Evolutionary conservation across 2,888 invertebrate species (phyloP).

Genomic region (Leucophora obtusa): DNA sequence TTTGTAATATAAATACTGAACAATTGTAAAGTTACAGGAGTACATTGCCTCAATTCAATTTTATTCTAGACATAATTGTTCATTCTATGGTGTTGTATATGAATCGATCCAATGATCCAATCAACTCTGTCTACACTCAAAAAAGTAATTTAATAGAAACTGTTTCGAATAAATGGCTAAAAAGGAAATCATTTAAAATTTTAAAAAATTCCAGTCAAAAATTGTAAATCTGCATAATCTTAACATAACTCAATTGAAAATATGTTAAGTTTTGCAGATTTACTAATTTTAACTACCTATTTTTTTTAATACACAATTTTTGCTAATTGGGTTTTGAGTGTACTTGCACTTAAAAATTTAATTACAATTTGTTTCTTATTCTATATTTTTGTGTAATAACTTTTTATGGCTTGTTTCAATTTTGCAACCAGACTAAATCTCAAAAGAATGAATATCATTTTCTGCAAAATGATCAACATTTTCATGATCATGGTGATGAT

Average conservation of each 20-base stretch:
- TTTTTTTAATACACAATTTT: no score
- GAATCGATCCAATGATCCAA: neutral
- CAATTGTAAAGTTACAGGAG: neutral
- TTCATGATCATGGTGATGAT: neutral
- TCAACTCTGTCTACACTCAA: no score
- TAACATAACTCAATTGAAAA: no score
- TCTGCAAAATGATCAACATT: slow-evolving; percentile 19
- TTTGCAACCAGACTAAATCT: slow-evolving; percentile 24
- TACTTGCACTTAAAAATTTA: neutral
- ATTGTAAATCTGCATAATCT: no score
- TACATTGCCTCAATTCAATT: neutral
- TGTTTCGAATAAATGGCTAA: no score
- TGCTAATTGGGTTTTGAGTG: neutral
- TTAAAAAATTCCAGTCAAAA: no score
- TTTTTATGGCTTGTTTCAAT: slow-evolving; percentile 32
- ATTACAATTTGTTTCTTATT: neutral
- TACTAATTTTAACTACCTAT: no score
- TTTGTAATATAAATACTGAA: slow-evolving; percentile 35
- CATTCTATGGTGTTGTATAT: neutral
- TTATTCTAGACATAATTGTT: neutral
- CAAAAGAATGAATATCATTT: slow-evolving; percentile 16
- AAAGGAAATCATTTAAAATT: no score
- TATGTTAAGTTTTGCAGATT: no score
- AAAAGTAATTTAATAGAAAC: no score
- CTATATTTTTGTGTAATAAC: neutral